Conservation (phyloP, 1,140 invertebrate species). For the Parasteatoda tepidariorum region DNA sequence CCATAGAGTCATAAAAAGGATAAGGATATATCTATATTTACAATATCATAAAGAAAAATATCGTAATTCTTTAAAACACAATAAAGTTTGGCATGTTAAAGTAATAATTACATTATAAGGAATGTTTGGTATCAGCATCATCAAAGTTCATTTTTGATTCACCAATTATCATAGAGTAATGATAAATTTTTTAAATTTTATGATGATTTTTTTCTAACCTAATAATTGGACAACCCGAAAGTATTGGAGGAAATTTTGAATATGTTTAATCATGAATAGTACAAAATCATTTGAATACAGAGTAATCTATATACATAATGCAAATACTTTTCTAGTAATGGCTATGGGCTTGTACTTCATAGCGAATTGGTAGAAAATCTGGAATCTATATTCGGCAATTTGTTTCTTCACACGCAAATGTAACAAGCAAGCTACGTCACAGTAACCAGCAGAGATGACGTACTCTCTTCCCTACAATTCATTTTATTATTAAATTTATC, state of each 20-base stretch:
- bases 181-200: neutral
- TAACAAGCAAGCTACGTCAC: slow-evolving; percentile 33
- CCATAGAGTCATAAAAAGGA: neutral
- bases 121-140: neutral
- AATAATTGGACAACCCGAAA: neutral
- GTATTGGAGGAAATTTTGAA: neutral
- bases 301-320: neutral
- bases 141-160: neutral
- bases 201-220: neutral
- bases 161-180: neutral
- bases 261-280: neutral
- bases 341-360: slow-evolving; percentile 39
- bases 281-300: neutral
- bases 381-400: slow-evolving; percentile 20
- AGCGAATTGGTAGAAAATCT: slow-evolving; percentile 39
- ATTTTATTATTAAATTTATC: slow-evolving; percentile 33
- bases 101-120: neutral
- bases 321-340: slow-evolving; percentile 22
- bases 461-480: slow-evolving; percentile 10
- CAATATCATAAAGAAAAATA: neutral
- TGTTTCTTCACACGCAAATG: slow-evolving; percentile 19
- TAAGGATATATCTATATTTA: neutral
- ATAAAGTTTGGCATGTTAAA: neutral
- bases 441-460: slow-evolving; percentile 29
- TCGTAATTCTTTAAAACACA: neutral